These are phyloP conservation scores for Mythimna vitellina DNA, from an alignment of 2,888 invertebrate genomes.

Conservation along the genomic window DNA sequence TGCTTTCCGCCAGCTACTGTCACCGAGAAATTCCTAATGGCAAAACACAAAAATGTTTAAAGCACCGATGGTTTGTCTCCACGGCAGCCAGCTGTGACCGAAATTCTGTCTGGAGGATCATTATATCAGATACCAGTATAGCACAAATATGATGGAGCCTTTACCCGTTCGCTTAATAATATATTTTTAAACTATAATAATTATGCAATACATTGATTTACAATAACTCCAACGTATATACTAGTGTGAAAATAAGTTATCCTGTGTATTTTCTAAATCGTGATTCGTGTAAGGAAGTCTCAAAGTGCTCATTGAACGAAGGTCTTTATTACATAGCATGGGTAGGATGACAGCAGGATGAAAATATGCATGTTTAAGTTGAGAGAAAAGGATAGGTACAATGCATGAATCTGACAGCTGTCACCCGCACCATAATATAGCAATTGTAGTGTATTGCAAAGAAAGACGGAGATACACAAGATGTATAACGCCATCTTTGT, in stretches of 20 bases:
- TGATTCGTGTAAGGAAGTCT: background rate
- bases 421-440: too few relatives aligned
- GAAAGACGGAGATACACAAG: constrained; percentile 1
- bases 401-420: too few relatives aligned
- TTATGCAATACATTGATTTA: constrained; percentile 13
- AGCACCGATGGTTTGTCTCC: too few relatives aligned
- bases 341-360: too few relatives aligned
- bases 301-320: constrained; percentile 2
- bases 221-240: constrained; percentile 37
- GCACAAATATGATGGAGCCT: background rate
- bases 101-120: too few relatives aligned
- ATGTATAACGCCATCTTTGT: constrained; percentile 6
- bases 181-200: constrained; percentile 16
- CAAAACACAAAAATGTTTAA: too few relatives aligned
- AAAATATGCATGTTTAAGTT: too few relatives aligned
- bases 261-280: constrained; percentile 13
- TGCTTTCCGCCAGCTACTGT: too few relatives aligned
- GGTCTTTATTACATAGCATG: too few relatives aligned
- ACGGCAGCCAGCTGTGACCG: too few relatives aligned
- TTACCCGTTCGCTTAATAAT: constrained; percentile 1
- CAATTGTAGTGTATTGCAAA: constrained; percentile 6
- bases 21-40: too few relatives aligned
- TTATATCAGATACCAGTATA: background rate
- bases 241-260: background rate
- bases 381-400: too few relatives aligned